Percentiles rank a stretch among this genome's conserved stretches.
These are phyloP conservation scores for Leptosomus discolor DNA, from an alignment of 2,113 vertebrate genomes.

Conservation along the genomic window DNA sequence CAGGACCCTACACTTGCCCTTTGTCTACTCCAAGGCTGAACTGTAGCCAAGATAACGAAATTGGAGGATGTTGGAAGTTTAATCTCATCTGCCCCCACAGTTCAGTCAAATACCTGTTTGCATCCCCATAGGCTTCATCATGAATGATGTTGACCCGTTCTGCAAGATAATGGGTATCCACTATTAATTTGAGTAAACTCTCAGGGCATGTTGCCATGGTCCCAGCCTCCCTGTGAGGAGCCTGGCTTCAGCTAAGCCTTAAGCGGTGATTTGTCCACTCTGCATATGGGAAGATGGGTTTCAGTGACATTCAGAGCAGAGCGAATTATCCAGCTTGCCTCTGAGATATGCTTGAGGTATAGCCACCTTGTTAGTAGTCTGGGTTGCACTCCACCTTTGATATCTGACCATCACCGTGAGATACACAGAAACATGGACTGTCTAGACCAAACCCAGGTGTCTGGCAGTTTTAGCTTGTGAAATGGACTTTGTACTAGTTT, in stretches of 20 bases:
- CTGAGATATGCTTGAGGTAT: not conserved
- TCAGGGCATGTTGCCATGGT: not conserved
- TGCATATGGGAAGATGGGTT: not conserved
- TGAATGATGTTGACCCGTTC: not conserved
- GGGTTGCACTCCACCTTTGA: fast-evolving
- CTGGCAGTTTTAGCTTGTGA: not conserved
- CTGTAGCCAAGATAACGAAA: not conserved
- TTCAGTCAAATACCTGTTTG: not conserved
- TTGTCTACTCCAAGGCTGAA: not conserved
- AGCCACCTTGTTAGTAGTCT: not conserved
- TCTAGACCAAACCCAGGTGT: not conserved
- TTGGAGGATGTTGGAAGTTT: not conserved
- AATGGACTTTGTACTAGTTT: not conserved
- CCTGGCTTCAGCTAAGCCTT: not conserved
- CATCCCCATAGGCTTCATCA: not conserved
- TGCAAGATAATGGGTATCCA: not conserved
- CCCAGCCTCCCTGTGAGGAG: not conserved
- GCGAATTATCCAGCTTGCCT: not conserved
- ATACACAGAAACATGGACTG: not conserved
- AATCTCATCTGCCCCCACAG: not conserved
- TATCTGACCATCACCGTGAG: not conserved
- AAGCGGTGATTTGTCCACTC: not conserved
- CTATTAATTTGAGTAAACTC: not conserved
- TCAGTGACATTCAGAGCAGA: not conserved
- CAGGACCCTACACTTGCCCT: too few relatives aligned